These are phyloP conservation scores for Trochalopteron elliotii DNA, from an alignment of 2,113 vertebrate genomes.

Conservation along the genomic window DNA sequence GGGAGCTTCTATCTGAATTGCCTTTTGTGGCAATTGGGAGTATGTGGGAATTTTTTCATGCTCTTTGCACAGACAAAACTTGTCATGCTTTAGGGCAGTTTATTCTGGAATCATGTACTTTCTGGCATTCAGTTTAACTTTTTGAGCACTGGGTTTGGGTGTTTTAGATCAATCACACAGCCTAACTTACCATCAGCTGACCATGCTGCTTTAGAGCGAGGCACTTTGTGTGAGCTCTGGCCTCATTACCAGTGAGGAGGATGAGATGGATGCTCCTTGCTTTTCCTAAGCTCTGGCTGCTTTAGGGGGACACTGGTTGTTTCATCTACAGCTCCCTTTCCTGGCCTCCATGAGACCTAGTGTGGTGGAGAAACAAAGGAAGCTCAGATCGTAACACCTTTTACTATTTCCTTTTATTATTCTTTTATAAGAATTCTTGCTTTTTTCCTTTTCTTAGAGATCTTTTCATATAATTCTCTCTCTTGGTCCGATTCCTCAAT, in stretches of 20 bases:
- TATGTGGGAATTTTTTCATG: neutral
- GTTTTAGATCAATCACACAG: neutral
- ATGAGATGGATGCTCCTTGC: neutral
- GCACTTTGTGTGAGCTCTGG: rapidly evolving
- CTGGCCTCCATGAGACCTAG: neutral
- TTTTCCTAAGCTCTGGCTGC: neutral
- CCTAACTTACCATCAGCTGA: neutral
- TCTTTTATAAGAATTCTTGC: neutral
- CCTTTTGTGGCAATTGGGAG: neutral
- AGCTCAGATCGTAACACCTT: neutral
- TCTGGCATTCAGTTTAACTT: neutral
- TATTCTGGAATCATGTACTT: neutral
- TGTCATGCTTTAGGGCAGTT: neutral
- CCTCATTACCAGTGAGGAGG: rapidly evolving
- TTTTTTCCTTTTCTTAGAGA: neutral
- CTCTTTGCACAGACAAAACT: neutral
- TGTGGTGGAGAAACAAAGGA: neutral
- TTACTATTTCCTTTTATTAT: neutral
- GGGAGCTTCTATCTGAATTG: neutral
- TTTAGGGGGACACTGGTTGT: neutral
- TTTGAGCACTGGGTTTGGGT: neutral
- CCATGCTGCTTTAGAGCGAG: rapidly evolving
- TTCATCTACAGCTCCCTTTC: neutral
- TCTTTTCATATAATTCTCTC: neutral
- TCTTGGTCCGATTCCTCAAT: neutral